Evolutionary conservation across 2,113 vertebrate species (phyloP).

Genomic region (Chamaetylas fuelleborni): DNA sequence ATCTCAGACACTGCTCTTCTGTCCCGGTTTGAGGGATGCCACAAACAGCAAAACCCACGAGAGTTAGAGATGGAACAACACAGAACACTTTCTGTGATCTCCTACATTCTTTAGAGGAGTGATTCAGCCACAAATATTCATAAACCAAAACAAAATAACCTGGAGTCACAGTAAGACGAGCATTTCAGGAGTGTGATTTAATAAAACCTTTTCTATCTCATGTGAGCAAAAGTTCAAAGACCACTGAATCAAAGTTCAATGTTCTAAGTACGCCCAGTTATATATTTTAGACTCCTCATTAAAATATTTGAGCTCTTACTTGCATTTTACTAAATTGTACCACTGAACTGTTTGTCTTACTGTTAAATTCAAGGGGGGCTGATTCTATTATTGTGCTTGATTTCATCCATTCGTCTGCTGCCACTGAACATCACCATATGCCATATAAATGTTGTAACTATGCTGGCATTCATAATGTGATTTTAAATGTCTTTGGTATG

Average conservation of each 20-base stretch:
- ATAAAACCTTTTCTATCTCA: not conserved
- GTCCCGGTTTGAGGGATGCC: not conserved
- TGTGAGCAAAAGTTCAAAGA: not conserved
- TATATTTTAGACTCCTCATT: not conserved
- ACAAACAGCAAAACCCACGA: not conserved
- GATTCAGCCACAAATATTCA: not conserved
- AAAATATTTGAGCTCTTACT: not conserved
- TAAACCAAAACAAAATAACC: not conserved
- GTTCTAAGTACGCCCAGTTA: not conserved
- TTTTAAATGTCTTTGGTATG: constrained; percentile 30
- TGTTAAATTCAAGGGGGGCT: not conserved
- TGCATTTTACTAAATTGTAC: not conserved
- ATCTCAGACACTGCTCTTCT: not conserved
- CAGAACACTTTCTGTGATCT: not conserved
- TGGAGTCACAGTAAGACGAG: not conserved
- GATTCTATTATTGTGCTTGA: constrained; percentile 12
- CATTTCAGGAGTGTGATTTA: not conserved
- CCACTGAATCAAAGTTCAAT: not conserved
- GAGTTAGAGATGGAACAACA: not conserved
- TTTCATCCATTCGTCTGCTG: constrained; percentile 37
- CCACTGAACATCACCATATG: not conserved
- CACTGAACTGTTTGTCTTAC: not conserved
- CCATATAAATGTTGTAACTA: constrained; percentile 19
- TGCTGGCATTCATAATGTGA: constrained; percentile 33
- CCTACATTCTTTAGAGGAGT: not conserved